phyloP scores from a whole-genome alignment of 2,888 invertebrate genomes.

The Drosophila heteroneura region DNA sequence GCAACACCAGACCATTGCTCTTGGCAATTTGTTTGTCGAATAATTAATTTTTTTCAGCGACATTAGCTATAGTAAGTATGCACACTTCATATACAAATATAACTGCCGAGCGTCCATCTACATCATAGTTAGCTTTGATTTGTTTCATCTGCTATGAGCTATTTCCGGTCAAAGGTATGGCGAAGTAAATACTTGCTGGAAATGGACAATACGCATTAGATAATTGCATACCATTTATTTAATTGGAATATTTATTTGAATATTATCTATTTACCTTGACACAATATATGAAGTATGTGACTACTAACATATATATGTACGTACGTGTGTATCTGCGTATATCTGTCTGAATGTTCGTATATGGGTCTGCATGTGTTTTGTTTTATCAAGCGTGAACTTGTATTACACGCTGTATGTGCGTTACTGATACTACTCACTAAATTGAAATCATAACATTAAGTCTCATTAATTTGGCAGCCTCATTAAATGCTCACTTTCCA shows the following conservation, averaged over 20 bases:
- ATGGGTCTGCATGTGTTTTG: background rate
- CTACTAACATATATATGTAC: too few relatives aligned
- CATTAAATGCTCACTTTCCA: slow-evolving; percentile 45
- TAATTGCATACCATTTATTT: slow-evolving; percentile 6
- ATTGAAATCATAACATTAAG: slow-evolving; percentile 64
- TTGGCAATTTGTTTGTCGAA: slow-evolving; percentile 42
- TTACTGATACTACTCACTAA: slow-evolving; percentile 59
- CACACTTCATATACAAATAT: background rate
- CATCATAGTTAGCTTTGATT: background rate
- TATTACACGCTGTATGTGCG: slow-evolving; percentile 8
- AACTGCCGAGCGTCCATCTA: slow-evolving; percentile 1
- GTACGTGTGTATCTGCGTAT: background rate
- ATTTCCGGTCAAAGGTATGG: background rate
- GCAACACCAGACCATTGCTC: slow-evolving; percentile 15
- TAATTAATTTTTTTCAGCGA: slow-evolving; percentile 62
- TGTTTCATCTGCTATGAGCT: background rate
- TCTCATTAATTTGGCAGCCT: slow-evolving; percentile 41
- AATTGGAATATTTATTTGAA: background rate
- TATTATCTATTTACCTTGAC: background rate
- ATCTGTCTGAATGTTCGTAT: background rate
- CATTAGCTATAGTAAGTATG: slow-evolving; percentile 42
- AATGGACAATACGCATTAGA: slow-evolving; percentile 2
- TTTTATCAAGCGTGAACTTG: slow-evolving; percentile 14
- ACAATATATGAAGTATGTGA: background rate
- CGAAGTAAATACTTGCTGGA: slow-evolving; percentile 3